Evolutionary conservation across 2,113 vertebrate species (phyloP), one percentile per base, ranked within the genome.

Genomic region (Dunckerocampus dactyliophorus): DNA sequence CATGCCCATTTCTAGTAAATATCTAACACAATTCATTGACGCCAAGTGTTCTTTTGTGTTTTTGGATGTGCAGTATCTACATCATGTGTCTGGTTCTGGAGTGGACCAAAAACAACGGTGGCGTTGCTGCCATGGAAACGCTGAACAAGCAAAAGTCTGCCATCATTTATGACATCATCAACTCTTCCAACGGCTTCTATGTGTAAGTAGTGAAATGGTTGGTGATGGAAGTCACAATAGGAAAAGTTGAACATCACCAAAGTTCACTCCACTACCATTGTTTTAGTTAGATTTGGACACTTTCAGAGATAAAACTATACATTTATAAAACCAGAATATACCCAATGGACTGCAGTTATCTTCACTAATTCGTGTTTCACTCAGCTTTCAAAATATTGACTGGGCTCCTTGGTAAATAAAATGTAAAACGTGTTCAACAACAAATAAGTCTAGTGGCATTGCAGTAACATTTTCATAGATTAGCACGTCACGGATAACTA

Each of bases 71-170:
- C 69, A 99, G 96, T 82, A 94, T 98, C 87, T 98, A 98, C 65
- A 94, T 99, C 66, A 93, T 93, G 93, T 85, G 90, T 50, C 77
- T 97, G 84, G 96, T 98, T 52, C 88, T 98, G 72, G 95, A 98
- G 76, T 99, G 95, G 97, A 94, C 97, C 75, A 95, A 94, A 81
- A 95, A 92, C 80, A 95, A 91, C 0, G 95, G 95, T 0, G 93
- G 95, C 59, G 89, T 87, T 28, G 63, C 80, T 6, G 90, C 89
- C 69, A 98, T 98, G 95, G 92, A 94, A 71, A 88, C 78, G 46
- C 91, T 94, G 13, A 98, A 90, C 82, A 87, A 85, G 66, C 78
- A 89, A 81, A 99, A 99, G 74, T 95, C 96, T 2, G 79, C 67
- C 53, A 88, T 93, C 85, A 92, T 99, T 73, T 96, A 98, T 68